Evolutionary conservation across 2,113 vertebrate genomes (phyloP), one percentile per base, ranked within the genome.

Genomic region (Ornithorhynchus anatinus): DNA sequence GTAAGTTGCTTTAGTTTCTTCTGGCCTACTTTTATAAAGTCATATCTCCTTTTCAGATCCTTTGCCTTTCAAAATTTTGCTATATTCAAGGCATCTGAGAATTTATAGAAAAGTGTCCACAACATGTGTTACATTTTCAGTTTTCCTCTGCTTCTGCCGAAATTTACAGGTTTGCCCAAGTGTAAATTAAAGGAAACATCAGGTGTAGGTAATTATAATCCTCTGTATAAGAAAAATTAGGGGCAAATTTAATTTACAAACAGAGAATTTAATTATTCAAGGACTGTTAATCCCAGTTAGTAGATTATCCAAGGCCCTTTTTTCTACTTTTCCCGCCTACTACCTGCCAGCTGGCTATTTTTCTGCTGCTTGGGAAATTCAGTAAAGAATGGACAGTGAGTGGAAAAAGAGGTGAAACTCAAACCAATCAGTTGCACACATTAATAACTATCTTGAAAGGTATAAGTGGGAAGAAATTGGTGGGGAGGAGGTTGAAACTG

Each of bases 21-120:
- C 29, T 2, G 12, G 0, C 2, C 5, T 4, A 0, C 6, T 37
- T 0, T 17, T 14, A 13, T 5, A 23, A 10, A 8, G 43, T 2
- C 4, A 13, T 36, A n/a, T n/a, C 60, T 20, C 16, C 17, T 39
- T 14, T 23, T 20, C 0, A 11, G 1, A 36, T 20, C 39, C 32
- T 16, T 19, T 36, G 13, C 20, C 25, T 8, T n/a, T 8, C 1
- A 44, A 15, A 45, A 12, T 19, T 16, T 19, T 32, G 32, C 20
- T 29, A 29, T 3, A 10, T 27, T 6, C 14, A 22, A 11, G 17
- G 3, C 15, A 22, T 19, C 39, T 9, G n/a, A 14, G 32, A 27
- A 5, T n/a, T n/a, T n/a, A n/a, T n/a, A n/a, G n/a, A n/a, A n/a
- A n/a, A n/a, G n/a, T n/a, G n/a, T 50, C 10, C 31, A 11, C 31